A percentile compares a stretch with the other conserved stretches of the same genome.
These are phyloP conservation scores for Aplodontia rufa DNA, from an alignment of 2,113 vertebrate genomes.

Conservation along the genomic window DNA sequence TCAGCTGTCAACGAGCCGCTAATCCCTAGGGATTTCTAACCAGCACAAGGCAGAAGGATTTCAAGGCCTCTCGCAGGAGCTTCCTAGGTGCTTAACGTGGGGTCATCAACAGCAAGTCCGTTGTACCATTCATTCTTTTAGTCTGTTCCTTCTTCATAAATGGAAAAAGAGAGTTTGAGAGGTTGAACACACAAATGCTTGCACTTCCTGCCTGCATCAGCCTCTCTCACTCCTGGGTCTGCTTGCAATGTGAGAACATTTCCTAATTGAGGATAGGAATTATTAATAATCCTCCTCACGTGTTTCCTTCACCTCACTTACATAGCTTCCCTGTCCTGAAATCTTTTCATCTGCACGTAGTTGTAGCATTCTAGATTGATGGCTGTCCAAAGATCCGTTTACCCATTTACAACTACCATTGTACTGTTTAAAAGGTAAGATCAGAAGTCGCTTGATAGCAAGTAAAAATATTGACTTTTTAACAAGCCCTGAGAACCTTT, in stretches of 20 bases:
- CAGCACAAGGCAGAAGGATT: conserved; percentile 66
- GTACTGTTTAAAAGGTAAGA: background rate
- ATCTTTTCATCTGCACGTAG: background rate
- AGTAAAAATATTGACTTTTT: conserved; percentile 24
- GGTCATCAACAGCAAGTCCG: conserved; percentile 51
- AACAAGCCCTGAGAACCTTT: background rate
- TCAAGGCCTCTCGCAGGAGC: conserved; percentile 75
- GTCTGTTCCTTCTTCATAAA: conserved; percentile 71
- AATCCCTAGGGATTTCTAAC: conserved; percentile 81
- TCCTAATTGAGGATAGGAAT: conserved; percentile 45
- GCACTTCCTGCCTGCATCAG: background rate
- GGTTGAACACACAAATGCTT: conserved; percentile 45
- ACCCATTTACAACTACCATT: background rate
- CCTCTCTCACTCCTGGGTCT: background rate
- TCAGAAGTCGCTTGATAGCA: background rate
- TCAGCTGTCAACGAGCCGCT: conserved; percentile 80
- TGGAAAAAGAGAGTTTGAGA: background rate
- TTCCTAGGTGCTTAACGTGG: conserved; percentile 65
- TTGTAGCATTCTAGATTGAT: background rate
- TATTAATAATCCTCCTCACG: background rate
- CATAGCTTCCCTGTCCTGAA: background rate
- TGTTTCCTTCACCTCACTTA: conserved; percentile 8
- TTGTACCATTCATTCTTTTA: conserved; percentile 58
- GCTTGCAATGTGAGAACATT: conserved; percentile 34
- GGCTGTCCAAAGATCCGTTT: background rate